These are phyloP conservation scores for Alligator sinensis DNA, from an alignment of 2,113 vertebrate genomes.

Conservation along the genomic window DNA sequence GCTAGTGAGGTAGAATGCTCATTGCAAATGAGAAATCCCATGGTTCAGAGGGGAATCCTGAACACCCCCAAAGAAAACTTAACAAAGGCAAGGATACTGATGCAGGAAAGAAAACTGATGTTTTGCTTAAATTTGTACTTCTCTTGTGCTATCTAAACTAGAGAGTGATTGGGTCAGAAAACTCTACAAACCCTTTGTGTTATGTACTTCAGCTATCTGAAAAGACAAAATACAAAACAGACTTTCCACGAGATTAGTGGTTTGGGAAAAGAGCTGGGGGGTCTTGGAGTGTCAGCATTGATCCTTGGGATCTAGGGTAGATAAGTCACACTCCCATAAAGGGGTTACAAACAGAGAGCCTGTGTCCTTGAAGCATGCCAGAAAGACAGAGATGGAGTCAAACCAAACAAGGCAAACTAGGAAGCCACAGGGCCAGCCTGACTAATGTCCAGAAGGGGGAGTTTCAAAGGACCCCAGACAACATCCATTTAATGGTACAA, in stretches of 20 bases:
- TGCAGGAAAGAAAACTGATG: too few species aligned
- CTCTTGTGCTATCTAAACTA: not conserved
- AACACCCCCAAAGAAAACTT: too few species aligned
- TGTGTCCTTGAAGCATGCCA: not conserved
- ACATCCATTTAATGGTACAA: too few species aligned
- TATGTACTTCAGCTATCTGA: not conserved
- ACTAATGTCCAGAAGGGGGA: too few species aligned
- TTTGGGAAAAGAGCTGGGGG: not conserved
- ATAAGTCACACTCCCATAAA: constrained; percentile 26
- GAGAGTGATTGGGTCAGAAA: not conserved
- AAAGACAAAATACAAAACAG: not conserved
- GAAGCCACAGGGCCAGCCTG: too few species aligned
- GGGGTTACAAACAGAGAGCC: not conserved
- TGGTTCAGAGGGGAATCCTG: too few species aligned
- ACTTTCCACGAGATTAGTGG: not conserved
- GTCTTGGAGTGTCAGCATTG: not conserved
- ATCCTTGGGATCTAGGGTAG: constrained; percentile 5
- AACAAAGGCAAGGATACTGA: too few species aligned
- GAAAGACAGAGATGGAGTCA: not conserved
- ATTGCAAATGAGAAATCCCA: too few species aligned
- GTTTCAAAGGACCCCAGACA: too few species aligned
- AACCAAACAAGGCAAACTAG: not conserved
- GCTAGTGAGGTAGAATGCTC: too few species aligned
- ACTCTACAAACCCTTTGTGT: not conserved
- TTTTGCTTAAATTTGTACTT: not conserved